phyloP scores from a whole-genome alignment of 2,113 vertebrate species.

The Gambusia holbrooki region DNA sequence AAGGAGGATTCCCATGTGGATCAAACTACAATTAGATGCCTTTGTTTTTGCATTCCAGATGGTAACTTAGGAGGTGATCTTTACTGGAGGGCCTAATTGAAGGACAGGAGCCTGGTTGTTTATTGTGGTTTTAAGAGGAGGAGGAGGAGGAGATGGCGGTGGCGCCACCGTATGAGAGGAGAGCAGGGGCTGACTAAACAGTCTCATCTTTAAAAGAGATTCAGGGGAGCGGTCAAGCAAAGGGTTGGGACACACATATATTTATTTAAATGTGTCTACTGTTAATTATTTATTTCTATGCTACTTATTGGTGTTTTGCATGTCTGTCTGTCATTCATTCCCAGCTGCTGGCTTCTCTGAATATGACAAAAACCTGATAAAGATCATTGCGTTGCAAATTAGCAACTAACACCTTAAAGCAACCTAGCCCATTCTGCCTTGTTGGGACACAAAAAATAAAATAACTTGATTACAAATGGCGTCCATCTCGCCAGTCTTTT shows the following conservation, averaged over 20 bases:
- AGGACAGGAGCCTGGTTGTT: too few relatives aligned
- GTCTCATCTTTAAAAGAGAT: background rate
- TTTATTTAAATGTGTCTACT: background rate
- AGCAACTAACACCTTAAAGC: background rate
- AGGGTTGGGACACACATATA: background rate
- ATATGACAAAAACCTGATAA: background rate
- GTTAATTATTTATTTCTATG: background rate
- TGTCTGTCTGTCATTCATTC: background rate
- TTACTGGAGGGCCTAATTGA: too few relatives aligned
- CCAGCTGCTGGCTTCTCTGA: background rate
- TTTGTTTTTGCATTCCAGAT: constrained; percentile 1
- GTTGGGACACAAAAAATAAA: background rate
- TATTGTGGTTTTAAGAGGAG: too few relatives aligned
- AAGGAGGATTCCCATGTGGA: background rate
- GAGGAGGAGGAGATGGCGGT: background rate
- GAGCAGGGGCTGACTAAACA: background rate
- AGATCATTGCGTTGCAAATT: background rate
- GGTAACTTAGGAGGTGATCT: background rate
- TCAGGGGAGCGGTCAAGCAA: background rate
- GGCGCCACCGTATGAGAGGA: too few relatives aligned
- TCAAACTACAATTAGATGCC: background rate
- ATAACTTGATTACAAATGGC: background rate
- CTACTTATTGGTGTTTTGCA: background rate
- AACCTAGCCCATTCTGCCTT: background rate
- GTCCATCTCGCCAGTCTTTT: background rate